Base-by-base conservation (phyloP, 2,797 vertebrate species). In the Coregonus sp. region DNA sequence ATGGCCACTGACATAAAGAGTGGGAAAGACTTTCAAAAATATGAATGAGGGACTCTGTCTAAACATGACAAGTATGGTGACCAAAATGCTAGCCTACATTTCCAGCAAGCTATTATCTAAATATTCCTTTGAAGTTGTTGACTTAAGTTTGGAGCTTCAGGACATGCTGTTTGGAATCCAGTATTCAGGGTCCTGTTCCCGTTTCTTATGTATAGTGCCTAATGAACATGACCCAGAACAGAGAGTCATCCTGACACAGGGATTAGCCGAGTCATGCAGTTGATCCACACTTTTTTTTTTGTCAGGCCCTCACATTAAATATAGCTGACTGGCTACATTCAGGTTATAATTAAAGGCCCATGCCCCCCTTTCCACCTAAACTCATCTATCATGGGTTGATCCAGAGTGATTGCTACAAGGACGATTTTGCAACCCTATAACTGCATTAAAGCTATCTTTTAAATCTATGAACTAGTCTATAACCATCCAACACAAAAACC, bases 211-310 rank as follows among this genome's bases (percentile, higher is more conserved):
- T 59, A 20, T 59, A n/a, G 5, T 59, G 4, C 18, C 40, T 11
- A 12, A 47, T 47, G 40, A 47, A 59, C 18, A 20, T 9, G 20
- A 63, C 20, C 59, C n/a, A 2, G 20, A 7, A 63, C n/a, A 63
- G n/a, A 63, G 66, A 68, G 65, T 35, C 1, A 4, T 16, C 31
- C 66, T 68, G 66, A 18, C 29, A 68, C 16, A 15, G 66, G 31
- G 66, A 68, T 68, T 35, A 68, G 14, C 66, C 0, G 66, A 68
- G 31, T 68, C 66, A 68, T 18, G 66, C 31, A 68, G 66, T 15
- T 68, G 66, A 68, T 68, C 66, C 63, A 66, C 29, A 66, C 29
- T 66, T 29, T 33, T 33, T 67, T 68, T 67, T 68, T 35, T 33
- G 29, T 7, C 15, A 37, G 29, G 29, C 31, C 65, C 31, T 33